Base-by-base conservation (phyloP, 1,140 invertebrate species). In the Drosophila athabasca region DNA sequence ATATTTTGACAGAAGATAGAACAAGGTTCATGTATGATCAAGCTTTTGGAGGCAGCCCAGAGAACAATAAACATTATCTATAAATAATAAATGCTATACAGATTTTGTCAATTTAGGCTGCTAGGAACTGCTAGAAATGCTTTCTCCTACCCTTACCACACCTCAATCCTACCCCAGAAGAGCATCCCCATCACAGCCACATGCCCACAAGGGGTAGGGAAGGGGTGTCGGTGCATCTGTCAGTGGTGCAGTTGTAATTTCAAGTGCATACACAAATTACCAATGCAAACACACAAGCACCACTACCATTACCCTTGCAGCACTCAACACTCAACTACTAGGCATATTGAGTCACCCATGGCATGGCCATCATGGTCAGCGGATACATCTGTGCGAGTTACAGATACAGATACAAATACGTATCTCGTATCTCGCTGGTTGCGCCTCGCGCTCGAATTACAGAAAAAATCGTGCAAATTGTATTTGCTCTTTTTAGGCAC, bases 261-360 rank as follows among this genome's bases (percentile, higher is more conserved):
- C 78, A 85, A 88, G 83, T 85, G 82, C 83, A 85, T 85, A 87
- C 69, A 82, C 74, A 85, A 85, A 85, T 85, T 85, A 85, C 79
- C 82, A 87, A 72, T 87, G 82, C 82, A 85, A 87, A 77, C 64
- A 81, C 39, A 61, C 52, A 65, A 41, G 57, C 70, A 79, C 58
- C 55, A 76, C 45, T 64, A 79, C 58, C 49, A 76, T 35, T 52
- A 64, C 65, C 46, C 57, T 61, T 19, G 60, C 62, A 55, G 46
- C 62, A 51, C 65, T 84, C 59, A 53, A 57, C 24, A 26, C 24
- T 26, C 24, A 5, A 5, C 4, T 5, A 26, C 67, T 85, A 77
- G 81, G 77, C 81, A 85, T 76, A 85, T 80, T 85, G 81, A 85
- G 81, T 85, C 82, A 85, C 61, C 76, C 50, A 64, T 35, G 31